phyloP scores from a whole-genome alignment of 2,113 vertebrate species.

The Grammomys dolichurus region DNA sequence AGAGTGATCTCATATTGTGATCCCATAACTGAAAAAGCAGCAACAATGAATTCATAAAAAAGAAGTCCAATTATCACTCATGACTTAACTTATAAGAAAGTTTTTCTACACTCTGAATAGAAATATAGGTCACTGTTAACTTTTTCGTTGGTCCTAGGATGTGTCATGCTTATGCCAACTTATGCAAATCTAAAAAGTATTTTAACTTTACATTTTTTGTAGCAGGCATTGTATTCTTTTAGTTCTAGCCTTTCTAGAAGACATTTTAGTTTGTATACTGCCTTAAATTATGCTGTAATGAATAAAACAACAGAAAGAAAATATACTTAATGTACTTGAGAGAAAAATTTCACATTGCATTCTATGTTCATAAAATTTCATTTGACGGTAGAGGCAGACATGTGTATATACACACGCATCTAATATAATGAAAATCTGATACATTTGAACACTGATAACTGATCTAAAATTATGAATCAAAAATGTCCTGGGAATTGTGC shows the following conservation, averaged over 20 bases:
- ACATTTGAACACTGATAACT: background rate
- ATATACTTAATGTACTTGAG: background rate
- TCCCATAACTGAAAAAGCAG: too few relatives aligned
- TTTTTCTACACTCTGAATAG: background rate
- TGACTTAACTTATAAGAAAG: background rate
- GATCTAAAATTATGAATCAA: background rate
- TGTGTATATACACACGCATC: background rate
- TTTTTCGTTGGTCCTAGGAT: background rate
- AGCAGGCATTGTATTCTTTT: too few relatives aligned
- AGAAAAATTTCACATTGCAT: background rate
- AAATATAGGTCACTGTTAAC: background rate
- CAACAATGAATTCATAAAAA: background rate
- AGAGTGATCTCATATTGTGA: background rate
- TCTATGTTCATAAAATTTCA: background rate
- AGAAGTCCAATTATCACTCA: rapidly evolving
- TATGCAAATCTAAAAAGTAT: background rate
- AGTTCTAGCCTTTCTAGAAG: background rate
- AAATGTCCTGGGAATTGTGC: background rate
- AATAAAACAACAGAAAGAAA: background rate
- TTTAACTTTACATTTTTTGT: background rate
- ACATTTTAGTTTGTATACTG: background rate
- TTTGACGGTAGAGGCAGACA: background rate
- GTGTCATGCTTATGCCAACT: background rate
- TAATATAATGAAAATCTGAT: background rate
- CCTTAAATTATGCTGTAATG: background rate